These are phyloP conservation scores for Thomomys bottae DNA, from an alignment of 2,113 vertebrate genomes.

Conservation along the genomic window DNA sequence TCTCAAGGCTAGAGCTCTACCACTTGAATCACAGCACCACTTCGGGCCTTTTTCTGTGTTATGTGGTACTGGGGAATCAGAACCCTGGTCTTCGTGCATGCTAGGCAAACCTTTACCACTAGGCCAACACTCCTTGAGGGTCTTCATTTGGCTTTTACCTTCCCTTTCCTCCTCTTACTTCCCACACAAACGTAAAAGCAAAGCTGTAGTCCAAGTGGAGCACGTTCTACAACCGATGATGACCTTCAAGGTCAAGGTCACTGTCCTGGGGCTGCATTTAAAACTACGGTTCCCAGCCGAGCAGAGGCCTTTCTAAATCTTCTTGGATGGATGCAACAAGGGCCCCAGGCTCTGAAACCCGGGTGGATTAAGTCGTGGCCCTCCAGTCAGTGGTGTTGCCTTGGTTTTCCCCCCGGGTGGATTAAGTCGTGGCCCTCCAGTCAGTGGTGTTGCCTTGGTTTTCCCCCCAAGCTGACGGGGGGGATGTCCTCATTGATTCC, in stretches of 20 bases:
- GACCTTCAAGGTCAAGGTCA: not conserved
- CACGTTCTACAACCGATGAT: not conserved
- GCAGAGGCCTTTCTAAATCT: not conserved
- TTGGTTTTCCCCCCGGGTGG: not conserved
- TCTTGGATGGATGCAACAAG: not conserved
- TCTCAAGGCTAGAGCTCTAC: no score
- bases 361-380: not conserved
- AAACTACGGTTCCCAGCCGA: not conserved
- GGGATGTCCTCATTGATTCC: conserved; percentile 74
- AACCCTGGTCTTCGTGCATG: no score
- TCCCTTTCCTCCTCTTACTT: not conserved
- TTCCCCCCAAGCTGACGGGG: not conserved
- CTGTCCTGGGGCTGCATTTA: not conserved
- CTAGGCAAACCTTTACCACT: no score
- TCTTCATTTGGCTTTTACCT: conserved; percentile 16
- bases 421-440: not conserved
- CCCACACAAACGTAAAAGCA: not conserved
- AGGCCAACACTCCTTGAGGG: not conserved
- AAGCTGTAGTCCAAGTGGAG: not conserved
- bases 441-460: no score
- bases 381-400: no score
- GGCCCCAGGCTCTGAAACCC: not conserved
- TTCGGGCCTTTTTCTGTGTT: no score
- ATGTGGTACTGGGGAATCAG: no score
- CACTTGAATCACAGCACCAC: no score